A percentile compares a stretch with the other conserved stretches of the same genome.
Conservation (phyloP, 30 jellyfish, hydroid and myxozoan genomes). For the Hydra vulgaris region DNA sequence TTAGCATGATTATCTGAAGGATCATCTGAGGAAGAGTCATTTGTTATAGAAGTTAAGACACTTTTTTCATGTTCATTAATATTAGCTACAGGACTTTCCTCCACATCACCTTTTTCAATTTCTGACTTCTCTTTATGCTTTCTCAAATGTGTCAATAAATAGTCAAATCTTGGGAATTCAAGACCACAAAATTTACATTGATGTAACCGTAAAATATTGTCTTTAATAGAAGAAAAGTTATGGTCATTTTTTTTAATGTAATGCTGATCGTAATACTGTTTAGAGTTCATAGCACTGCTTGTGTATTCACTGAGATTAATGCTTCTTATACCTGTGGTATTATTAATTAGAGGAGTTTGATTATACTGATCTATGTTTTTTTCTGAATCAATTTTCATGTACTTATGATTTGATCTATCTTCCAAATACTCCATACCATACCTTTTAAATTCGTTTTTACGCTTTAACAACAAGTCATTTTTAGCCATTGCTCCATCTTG, state of each 20-base stretch:
- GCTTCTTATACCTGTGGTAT: not conserved
- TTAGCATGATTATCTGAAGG: not conserved
- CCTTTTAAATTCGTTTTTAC: not conserved
- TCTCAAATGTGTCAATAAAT: constrained; percentile 25
- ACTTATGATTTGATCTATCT: constrained; percentile 1
- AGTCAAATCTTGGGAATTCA: constrained; percentile 32
- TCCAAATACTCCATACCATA: not conserved
- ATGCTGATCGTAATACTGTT: constrained; percentile 20
- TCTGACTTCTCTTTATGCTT: constrained; percentile 31
- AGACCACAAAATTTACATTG: constrained; percentile 35
- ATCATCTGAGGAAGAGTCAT: not conserved
- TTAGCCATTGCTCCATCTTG: not conserved
- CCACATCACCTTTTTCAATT: constrained; percentile 10
- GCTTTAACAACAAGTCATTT: not conserved
- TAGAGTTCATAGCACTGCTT: constrained; percentile 30
- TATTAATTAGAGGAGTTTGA: not conserved
- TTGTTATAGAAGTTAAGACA: not conserved
- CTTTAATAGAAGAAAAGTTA: not conserved
- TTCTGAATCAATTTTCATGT: not conserved
- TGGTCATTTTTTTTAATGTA: not conserved
- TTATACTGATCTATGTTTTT: not conserved
- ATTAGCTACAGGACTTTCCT: not conserved
- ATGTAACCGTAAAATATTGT: constrained; percentile 20
- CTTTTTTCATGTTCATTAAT: not conserved
- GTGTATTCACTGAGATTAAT: constrained; percentile 35